Evolutionary conservation across 1,140 invertebrate genomes (phyloP).

Genomic region (Diorhabda elongata): DNA sequence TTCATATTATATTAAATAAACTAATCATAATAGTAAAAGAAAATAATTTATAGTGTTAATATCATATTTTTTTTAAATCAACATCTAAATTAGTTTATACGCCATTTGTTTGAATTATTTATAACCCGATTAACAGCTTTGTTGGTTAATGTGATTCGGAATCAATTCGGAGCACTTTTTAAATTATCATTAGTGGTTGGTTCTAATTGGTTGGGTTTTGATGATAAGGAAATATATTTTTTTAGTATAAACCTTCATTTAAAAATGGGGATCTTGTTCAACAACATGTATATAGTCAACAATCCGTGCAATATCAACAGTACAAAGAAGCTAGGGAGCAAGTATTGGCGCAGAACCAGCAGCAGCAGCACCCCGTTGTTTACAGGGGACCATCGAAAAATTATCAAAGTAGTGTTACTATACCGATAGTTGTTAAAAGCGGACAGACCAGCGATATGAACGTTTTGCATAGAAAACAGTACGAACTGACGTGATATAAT

Average conservation of each 20-base stretch:
- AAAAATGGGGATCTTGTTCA: constrained; percentile 40
- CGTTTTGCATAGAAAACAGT: constrained; percentile 32
- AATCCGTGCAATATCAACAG: constrained; percentile 38
- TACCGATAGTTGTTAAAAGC: constrained; percentile 33
- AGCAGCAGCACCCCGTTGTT: constrained; percentile 21
- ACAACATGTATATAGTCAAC: constrained; percentile 37
- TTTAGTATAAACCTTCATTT: constrained; percentile 23
- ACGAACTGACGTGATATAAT: constrained; percentile 37
- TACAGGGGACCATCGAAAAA: constrained; percentile 27
- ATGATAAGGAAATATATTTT: background rate
- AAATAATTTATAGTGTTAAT: too few relatives aligned
- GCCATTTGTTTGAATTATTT: too few relatives aligned
- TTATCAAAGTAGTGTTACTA: constrained; percentile 38
- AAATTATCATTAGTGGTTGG: too few relatives aligned
- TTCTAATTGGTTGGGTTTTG: too few relatives aligned
- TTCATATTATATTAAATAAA: too few relatives aligned
- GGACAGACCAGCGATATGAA: constrained; percentile 26
- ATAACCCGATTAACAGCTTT: too few relatives aligned
- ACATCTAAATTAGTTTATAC: too few relatives aligned
- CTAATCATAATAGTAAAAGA: too few relatives aligned
- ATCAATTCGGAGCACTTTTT: too few relatives aligned
- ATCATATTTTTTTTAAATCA: too few relatives aligned
- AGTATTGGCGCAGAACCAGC: constrained; percentile 36
- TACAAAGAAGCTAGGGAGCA: constrained; percentile 40
- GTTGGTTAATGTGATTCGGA: too few relatives aligned